Evolutionary conservation across 2,888 invertebrate species (phyloP).

Genomic region (Philopedon plagiatum): DNA sequence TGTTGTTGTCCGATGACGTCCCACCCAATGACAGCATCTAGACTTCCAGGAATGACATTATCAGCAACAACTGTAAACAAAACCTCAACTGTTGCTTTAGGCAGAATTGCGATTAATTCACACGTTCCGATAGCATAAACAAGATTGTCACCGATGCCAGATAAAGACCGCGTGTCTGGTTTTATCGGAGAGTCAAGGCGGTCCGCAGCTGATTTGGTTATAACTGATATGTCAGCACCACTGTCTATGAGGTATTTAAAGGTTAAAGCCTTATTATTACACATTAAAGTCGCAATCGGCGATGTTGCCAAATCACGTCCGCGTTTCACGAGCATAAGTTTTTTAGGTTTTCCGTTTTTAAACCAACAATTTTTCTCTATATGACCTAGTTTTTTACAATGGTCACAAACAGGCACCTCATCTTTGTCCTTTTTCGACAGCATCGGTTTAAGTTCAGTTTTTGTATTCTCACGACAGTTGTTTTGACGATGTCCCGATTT

Average conservation of each 20-base stretch:
- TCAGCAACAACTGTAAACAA: too few species aligned
- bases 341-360: constrained; percentile 48
- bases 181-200: too few species aligned
- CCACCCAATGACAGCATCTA: too few species aligned
- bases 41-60: too few species aligned
- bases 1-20: too few species aligned
- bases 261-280: constrained; percentile 25
- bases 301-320: constrained; percentile 36
- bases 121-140: too few species aligned
- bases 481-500: constrained; percentile 22
- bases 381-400: constrained; percentile 51
- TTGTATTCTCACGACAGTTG: background rate
- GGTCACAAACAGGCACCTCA: constrained; percentile 23
- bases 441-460: background rate
- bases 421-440: background rate
- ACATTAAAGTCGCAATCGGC: constrained; percentile 49
- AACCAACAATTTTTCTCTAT: constrained; percentile 46
- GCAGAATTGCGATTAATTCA: too few species aligned
- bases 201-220: constrained; percentile 41
- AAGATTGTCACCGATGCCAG: too few species aligned
- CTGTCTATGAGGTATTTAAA: constrained; percentile 52
- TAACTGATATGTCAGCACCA: constrained; percentile 52
- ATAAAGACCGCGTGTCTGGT: too few species aligned
- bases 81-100: too few species aligned
- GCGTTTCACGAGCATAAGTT: constrained; percentile 32